Percentiles rank a stretch among this genome's conserved stretches.
These are phyloP conservation scores for Orchesella flavescens DNA, from an alignment of 2,888 invertebrate genomes.

Conservation along the genomic window DNA sequence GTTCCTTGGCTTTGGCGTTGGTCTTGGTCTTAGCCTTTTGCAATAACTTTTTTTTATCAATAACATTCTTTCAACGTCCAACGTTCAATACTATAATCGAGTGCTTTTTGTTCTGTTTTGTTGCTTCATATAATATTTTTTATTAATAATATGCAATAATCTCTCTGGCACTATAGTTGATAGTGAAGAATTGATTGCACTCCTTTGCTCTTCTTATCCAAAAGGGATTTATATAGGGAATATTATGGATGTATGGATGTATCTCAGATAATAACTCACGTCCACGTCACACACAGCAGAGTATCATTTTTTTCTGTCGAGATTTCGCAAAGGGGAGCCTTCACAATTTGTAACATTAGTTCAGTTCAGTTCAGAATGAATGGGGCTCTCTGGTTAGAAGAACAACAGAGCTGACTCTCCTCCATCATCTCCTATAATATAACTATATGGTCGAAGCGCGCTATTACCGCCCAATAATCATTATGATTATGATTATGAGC, in stretches of 20 bases:
- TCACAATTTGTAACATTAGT: conserved; percentile 33
- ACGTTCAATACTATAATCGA: too few relatives aligned
- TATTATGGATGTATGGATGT: conserved; percentile 12
- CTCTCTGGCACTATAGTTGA: neutral
- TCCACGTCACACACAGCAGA: conserved; percentile 44
- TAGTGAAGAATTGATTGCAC: neutral
- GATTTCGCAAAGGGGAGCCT: conserved; percentile 47
- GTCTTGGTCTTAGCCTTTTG: too few relatives aligned
- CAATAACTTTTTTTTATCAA: too few relatives aligned
- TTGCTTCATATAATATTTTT: conserved; percentile 35
- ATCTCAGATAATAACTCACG: conserved; percentile 47
- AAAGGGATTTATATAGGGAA: conserved; percentile 23
- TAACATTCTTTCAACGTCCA: too few relatives aligned
- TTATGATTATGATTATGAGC: conserved; percentile 38
- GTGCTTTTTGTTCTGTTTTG: too few relatives aligned
- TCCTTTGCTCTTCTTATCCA: neutral
- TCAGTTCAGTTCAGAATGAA: conserved; percentile 8
- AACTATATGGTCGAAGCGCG: neutral
- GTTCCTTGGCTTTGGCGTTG: too few relatives aligned
- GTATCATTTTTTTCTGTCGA: conserved; percentile 35
- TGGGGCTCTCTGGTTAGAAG: conserved; percentile 17
- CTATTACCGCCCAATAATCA: conserved; percentile 54
- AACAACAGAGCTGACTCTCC: too few relatives aligned
- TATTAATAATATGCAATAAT: conserved; percentile 38
- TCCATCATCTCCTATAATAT: too few relatives aligned